Evolutionary conservation across 2,113 vertebrate species (phyloP), one percentile per base, ranked within the genome.

Genomic region (Alectura lathami): DNA sequence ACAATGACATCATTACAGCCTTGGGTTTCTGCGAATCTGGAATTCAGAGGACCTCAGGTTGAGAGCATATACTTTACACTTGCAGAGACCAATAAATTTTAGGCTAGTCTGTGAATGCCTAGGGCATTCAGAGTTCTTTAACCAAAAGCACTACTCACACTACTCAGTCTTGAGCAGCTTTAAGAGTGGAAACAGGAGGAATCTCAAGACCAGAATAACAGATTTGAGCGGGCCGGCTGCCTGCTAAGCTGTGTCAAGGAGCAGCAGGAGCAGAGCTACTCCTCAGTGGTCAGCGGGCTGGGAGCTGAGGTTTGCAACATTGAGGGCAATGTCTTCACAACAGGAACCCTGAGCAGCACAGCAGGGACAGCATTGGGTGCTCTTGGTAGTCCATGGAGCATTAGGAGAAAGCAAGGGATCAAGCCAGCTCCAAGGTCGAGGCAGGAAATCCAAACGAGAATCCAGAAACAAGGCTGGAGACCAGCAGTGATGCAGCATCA

Each of bases 281-380:
- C 42, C 17, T 9, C 3, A 2, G 24, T 10, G n/a, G 29, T 63
- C 1, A 1, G 36, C 0, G 3, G 50, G 26, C 13, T 0, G 1
- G 40, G 21, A 66, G 45, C 9, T 38, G 51, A 48, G 17, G 21
- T 22, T 51, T 66, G 17, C 1, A 3, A n/a, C 7, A 5, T 20
- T 18, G 42, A 8, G 10, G 29, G 30, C 57, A n/a, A 3, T 11
- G 22, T 18, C 45, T 30, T 54, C 34, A 26, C 70, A n/a, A 0
- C 3, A 4, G 63, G n/a, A 29, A 66, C 22, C 9, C 18, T 8
- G 8, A 47, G 40, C 6, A 42, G 8, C 45, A 42, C 34, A 40
- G 6, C 42, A 12, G 13, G 21, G 4, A 40, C 17, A 45, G 27
- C 17, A 5, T 1, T 18, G 27, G 34, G 17, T 75, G 48, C 32